Percentiles rank a stretch among this genome's conserved stretches.
These are phyloP conservation scores for Nyctalus aviator DNA, from an alignment of 2,797 vertebrate genomes.

Conservation along the genomic window DNA sequence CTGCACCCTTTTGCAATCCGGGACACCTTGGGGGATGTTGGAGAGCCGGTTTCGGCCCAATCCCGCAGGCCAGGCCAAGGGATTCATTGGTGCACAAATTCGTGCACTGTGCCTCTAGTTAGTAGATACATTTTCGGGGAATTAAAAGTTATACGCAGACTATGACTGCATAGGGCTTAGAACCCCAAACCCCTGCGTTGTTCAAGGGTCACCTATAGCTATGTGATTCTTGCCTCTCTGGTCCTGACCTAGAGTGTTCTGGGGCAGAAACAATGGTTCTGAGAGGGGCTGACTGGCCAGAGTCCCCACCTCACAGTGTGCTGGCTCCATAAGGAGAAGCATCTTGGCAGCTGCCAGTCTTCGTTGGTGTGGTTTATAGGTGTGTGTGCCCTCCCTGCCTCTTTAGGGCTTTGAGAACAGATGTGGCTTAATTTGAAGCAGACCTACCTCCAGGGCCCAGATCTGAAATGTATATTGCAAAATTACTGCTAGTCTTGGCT, in stretches of 20 bases:
- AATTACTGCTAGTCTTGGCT: slow-evolving; percentile 39
- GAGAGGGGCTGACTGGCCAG: neutral
- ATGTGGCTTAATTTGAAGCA: slow-evolving; percentile 51
- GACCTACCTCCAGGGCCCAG: slow-evolving; percentile 7
- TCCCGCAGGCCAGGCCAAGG: no score
- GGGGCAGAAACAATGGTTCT: neutral
- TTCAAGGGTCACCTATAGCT: neutral
- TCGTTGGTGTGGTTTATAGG: neutral
- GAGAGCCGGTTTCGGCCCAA: no score
- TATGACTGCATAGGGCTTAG: neutral
- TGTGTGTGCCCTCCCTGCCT: slow-evolving; percentile 27
- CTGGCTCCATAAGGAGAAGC: neutral
- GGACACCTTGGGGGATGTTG: no score
- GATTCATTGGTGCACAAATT: no score
- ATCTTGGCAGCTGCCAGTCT: slow-evolving; percentile 5
- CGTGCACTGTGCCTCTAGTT: neutral
- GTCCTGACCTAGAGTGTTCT: neutral
- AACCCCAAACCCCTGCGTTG: neutral
- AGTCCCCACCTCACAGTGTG: neutral
- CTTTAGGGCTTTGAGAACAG: slow-evolving; percentile 51
- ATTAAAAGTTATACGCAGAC: neutral
- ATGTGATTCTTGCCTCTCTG: neutral
- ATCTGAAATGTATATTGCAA: slow-evolving; percentile 40
- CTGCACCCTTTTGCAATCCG: no score
- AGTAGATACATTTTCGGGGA: neutral